phyloP scores from a whole-genome alignment of 2,888 invertebrate genomes.

The Idaea dimidiata region DNA sequence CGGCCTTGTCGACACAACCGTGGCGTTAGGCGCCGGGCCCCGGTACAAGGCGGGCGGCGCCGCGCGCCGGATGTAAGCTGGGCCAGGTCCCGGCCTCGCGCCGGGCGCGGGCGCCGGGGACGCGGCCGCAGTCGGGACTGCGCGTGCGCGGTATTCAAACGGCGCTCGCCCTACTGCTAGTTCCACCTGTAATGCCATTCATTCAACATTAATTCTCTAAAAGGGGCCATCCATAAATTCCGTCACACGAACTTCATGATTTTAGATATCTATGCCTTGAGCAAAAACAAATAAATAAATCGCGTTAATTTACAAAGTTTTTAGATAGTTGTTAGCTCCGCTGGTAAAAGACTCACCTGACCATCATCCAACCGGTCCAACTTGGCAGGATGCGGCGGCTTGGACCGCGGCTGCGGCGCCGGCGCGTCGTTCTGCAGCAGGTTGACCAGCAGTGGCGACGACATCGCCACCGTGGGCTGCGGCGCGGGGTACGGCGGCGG shows the following conservation, averaged over 20 bases:
- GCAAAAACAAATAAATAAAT: too few relatives aligned
- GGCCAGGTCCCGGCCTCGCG: conserved; percentile 24
- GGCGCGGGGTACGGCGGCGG: conserved; percentile 59
- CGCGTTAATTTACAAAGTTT: too few relatives aligned
- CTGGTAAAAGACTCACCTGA: conserved; percentile 55
- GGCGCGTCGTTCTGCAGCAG: conserved; percentile 92
- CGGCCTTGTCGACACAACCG: conserved; percentile 23
- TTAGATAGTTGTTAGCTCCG: too few relatives aligned
- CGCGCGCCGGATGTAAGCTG: conserved; percentile 33
- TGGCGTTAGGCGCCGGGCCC: conserved; percentile 30
- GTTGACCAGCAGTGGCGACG: conserved; percentile 94
- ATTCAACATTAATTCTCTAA: too few relatives aligned
- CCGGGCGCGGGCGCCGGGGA: conserved; percentile 32
- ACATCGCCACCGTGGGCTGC: conserved; percentile 84
- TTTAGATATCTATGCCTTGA: too few relatives aligned
- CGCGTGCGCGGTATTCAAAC: conserved; percentile 61
- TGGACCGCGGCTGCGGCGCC: conserved; percentile 57
- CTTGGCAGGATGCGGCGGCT: conserved; percentile 63
- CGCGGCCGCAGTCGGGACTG: conserved; percentile 30
- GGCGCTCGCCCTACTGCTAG: conserved; percentile 65
- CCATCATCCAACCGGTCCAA: conserved; percentile 65
- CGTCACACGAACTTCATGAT: too few relatives aligned
- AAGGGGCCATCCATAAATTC: too few relatives aligned
- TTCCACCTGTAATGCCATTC: conserved; percentile 51
- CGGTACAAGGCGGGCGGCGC: conserved; percentile 35